Evolutionary conservation across 2,113 vertebrate species (phyloP).

Genomic region (Centropus unirufus): DNA sequence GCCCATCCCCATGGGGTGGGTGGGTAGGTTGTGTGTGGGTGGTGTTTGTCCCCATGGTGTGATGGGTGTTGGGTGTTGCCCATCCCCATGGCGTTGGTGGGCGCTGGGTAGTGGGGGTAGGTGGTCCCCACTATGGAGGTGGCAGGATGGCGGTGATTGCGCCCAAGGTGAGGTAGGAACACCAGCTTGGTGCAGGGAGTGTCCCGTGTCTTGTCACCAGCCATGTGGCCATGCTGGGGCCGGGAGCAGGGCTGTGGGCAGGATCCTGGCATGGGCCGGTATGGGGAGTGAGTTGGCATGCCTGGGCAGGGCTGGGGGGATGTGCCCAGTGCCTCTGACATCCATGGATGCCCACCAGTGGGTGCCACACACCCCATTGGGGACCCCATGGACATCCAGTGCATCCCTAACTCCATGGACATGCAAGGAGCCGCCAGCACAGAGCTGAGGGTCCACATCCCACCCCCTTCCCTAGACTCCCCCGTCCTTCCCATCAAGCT

Average conservation of each 20-base stretch:
- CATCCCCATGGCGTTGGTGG: background rate
- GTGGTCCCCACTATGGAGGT: background rate
- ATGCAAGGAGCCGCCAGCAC: background rate
- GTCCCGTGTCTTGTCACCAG: background rate
- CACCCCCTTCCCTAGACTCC: too few relatives aligned
- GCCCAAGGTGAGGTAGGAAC: background rate
- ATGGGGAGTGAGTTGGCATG: background rate
- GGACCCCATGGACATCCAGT: background rate
- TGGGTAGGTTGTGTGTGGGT: too few relatives aligned
- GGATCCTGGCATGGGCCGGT: background rate
- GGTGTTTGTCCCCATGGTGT: too few relatives aligned
- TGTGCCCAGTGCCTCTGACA: background rate
- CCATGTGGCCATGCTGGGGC: background rate
- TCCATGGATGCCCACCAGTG: rapidly evolving
- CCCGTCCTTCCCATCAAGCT: background rate
- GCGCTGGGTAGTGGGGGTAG: background rate
- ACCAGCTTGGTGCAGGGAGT: background rate
- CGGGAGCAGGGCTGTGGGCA: background rate
- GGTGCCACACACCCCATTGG: rapidly evolving
- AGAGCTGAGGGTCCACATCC: background rate
- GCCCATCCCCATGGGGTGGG: too few relatives aligned
- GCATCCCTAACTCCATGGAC: background rate
- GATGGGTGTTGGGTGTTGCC: too few relatives aligned
- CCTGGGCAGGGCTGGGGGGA: background rate
- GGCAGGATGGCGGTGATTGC: background rate